Conservation (phyloP, 2,113 vertebrate species). For the Otocyon megalotis region DNA sequence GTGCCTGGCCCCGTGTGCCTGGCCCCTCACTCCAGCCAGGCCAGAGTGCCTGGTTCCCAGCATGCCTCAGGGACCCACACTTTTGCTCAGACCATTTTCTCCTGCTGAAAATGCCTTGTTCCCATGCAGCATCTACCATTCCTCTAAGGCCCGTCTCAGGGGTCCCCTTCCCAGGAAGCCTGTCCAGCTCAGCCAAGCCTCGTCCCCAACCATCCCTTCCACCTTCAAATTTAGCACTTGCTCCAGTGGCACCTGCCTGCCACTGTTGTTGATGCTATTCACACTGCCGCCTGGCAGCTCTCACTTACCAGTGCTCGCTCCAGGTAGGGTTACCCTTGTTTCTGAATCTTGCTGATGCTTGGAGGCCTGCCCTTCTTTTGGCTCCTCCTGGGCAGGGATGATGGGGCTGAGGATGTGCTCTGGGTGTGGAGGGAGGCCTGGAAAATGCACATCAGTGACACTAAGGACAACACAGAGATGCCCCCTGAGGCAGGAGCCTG, state of each 20-base stretch:
- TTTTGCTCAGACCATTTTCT: not conserved
- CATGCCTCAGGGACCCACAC: not conserved
- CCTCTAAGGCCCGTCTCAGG: not conserved
- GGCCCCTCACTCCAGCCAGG: not conserved
- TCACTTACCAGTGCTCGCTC: conserved; percentile 75
- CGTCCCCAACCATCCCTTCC: too few relatives aligned
- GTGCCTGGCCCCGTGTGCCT: rapidly evolving
- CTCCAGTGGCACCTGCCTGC: not conserved
- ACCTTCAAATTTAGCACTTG: rapidly evolving
- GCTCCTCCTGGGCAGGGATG: conserved; percentile 61
- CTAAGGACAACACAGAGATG: rapidly evolving
- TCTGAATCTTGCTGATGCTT: not conserved
- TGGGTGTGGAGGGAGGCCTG: not conserved
- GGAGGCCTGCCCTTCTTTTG: conserved; percentile 1
- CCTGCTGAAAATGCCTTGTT: not conserved
- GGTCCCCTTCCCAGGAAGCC: not conserved
- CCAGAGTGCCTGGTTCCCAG: not conserved
- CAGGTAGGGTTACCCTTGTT: not conserved
- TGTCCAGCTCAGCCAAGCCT: not conserved
- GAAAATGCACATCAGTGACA: conserved; percentile 3
- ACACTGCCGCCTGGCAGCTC: not conserved
- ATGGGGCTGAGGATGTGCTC: not conserved
- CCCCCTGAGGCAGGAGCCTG: not conserved
- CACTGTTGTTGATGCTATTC: rapidly evolving
- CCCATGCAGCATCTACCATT: not conserved